A percentile compares a stretch with the other conserved stretches of the same genome.
phyloP scores from a whole-genome alignment of 1,140 invertebrate genomes.

The Sarcophaga peregrina region DNA sequence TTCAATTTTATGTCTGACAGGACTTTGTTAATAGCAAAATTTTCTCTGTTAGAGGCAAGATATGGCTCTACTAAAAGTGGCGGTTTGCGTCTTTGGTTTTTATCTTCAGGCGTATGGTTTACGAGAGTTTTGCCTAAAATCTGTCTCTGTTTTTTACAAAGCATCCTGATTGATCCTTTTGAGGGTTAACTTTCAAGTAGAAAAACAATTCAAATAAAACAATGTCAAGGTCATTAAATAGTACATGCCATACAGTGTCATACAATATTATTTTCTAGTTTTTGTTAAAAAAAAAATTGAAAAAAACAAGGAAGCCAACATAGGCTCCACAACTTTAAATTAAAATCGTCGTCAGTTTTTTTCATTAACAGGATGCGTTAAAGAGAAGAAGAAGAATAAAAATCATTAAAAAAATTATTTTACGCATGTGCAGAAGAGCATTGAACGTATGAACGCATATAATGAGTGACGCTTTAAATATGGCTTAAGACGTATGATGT shows the following conservation, averaged over 20 bases:
- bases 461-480: not conserved
- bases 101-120: too few relatives aligned
- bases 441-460: not conserved
- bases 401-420: not conserved
- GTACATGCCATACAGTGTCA: not conserved
- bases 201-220: constrained; percentile 13
- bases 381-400: too few relatives aligned
- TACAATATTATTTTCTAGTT: too few relatives aligned
- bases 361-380: constrained; percentile 16
- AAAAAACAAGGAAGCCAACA: too few relatives aligned
- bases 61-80: too few relatives aligned
- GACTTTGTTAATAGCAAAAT: too few relatives aligned
- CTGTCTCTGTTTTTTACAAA: too few relatives aligned
- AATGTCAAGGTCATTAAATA: constrained; percentile 34
- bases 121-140: too few relatives aligned
- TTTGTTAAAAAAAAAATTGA: too few relatives aligned
- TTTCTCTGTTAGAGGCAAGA: too few relatives aligned
- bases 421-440: not conserved
- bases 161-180: not conserved
- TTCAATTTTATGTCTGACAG: too few relatives aligned
- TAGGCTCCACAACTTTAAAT: not conserved
- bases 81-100: too few relatives aligned
- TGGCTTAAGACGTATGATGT: constrained; percentile 31
- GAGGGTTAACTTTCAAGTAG: not conserved
- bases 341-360: constrained; percentile 22